Conservation (phyloP, 92 coral and sea anemone genomes). For the Zoanthus solanderi region DNA sequence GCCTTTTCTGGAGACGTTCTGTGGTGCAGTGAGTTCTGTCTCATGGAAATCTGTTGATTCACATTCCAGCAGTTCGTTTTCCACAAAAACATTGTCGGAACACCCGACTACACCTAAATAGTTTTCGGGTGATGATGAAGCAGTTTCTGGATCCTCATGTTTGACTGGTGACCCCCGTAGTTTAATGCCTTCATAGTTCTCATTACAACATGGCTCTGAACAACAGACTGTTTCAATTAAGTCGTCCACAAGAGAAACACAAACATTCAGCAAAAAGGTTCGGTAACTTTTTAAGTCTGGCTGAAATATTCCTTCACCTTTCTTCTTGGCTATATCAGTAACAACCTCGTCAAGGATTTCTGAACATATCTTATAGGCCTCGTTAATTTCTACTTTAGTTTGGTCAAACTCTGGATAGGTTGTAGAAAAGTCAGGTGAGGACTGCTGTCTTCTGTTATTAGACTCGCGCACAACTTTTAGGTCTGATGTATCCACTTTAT, state of each 20-base stretch:
- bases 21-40: background rate
- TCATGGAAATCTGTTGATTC: background rate
- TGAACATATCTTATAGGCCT: background rate
- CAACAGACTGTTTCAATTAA: conserved; percentile 25
- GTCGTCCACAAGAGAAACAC: conserved; percentile 14
- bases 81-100: background rate
- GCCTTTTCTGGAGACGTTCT: conserved; percentile 26
- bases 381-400: background rate
- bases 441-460: background rate
- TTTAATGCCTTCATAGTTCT: background rate
- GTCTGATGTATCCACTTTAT: conserved; percentile 57
- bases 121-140: background rate
- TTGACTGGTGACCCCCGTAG: background rate
- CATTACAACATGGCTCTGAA: background rate
- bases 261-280: background rate
- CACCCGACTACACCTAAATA: background rate
- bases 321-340: background rate
- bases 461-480: conserved; percentile 38
- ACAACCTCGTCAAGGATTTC: conserved; percentile 23
- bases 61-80: background rate
- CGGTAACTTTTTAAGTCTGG: background rate
- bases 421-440: background rate
- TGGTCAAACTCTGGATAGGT: background rate
- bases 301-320: background rate
- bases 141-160: background rate